phyloP scores from a whole-genome alignment of 2,797 vertebrate genomes.

The Gymnoscopelus microlampas region DNA sequence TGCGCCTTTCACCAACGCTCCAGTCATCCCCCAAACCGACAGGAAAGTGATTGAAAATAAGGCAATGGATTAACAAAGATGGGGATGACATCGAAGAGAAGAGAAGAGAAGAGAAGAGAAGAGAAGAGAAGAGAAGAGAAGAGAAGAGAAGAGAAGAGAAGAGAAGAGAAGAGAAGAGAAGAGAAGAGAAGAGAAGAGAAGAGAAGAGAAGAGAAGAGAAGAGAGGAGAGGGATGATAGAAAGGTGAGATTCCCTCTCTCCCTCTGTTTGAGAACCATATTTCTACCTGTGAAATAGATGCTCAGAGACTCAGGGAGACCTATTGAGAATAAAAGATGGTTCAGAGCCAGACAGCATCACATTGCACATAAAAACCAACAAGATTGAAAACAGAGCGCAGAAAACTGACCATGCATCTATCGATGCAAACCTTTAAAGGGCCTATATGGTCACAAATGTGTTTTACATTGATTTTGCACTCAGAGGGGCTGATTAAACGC shows the following conservation, averaged over 20 bases:
- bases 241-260: background rate
- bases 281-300: slow-evolving; percentile 76
- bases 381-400: slow-evolving; percentile 2
- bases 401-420: slow-evolving; percentile 23
- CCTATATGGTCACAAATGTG: slow-evolving; percentile 25
- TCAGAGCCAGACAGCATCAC: background rate
- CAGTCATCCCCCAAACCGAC: no score
- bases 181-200: background rate
- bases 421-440: slow-evolving; percentile 23
- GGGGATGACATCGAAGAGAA: slow-evolving; percentile 4
- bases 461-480: no score
- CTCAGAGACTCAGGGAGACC: slow-evolving; percentile 76
- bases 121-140: accelerated
- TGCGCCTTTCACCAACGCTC: no score
- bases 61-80: no score
- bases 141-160: background rate
- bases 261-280: background rate
- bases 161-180: background rate
- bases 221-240: slow-evolving; percentile 2
- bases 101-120: slow-evolving; percentile 4
- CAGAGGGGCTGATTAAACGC: no score
- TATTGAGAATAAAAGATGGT: slow-evolving; percentile 29
- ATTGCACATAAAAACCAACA: slow-evolving; percentile 17
- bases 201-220: background rate
- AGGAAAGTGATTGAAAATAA: no score